Percentiles rank a stretch among this genome's conserved stretches.
Conservation (phyloP, 1,140 invertebrate genomes). For the Galleria mellonella region DNA sequence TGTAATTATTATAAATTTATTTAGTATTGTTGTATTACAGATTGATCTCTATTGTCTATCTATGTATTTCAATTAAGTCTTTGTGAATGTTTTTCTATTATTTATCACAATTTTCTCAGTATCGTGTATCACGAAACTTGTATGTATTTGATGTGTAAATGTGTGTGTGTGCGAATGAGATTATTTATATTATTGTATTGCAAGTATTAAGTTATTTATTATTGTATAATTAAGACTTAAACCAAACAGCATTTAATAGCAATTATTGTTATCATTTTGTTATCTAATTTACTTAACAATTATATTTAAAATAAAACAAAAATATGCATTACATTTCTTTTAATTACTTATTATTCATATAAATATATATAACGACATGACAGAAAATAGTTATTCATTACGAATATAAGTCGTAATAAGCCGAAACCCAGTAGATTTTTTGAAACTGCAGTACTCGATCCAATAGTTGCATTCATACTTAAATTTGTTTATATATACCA, state of each 20-base stretch:
- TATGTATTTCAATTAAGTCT: not conserved
- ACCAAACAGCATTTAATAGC: conserved; percentile 7
- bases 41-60: conserved; percentile 13
- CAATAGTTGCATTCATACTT: too few relatives aligned
- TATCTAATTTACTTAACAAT: not conserved
- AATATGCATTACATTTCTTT: too few relatives aligned
- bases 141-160: conserved; percentile 5
- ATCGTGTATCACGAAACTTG: conserved; percentile 11
- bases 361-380: too few relatives aligned
- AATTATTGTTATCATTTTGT: not conserved
- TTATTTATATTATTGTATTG: conserved; percentile 3
- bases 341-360: too few relatives aligned
- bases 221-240: conserved; percentile 3
- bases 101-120: not conserved
- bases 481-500: too few relatives aligned
- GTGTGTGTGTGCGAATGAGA: conserved; percentile 5
- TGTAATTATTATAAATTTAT: not conserved
- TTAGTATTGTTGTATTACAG: not conserved
- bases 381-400: too few relatives aligned
- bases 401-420: too few relatives aligned
- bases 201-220: conserved; percentile 1
- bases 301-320: not conserved
- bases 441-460: too few relatives aligned
- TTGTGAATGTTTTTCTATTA: not conserved
- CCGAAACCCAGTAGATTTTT: too few relatives aligned